These are phyloP conservation scores for Agrochola circellaris DNA, from an alignment of 2,888 invertebrate species.

Conservation along the genomic window DNA sequence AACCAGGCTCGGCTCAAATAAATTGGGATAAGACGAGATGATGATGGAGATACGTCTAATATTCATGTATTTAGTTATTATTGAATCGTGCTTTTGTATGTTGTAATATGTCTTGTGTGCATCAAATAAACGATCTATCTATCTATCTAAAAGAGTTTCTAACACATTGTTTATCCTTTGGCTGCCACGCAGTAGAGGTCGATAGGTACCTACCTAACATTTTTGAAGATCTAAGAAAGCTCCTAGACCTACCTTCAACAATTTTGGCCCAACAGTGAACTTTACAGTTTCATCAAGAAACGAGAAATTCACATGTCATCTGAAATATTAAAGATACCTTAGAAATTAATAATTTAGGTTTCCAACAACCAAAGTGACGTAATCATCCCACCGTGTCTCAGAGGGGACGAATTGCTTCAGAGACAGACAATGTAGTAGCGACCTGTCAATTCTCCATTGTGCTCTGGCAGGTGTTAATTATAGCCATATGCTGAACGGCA, in stretches of 20 bases:
- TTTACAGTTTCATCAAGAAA: conserved; percentile 2
- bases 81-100: no score
- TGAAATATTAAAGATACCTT: not conserved
- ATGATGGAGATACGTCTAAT: no score
- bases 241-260: not conserved
- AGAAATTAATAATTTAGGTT: conserved; percentile 14
- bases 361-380: conserved; percentile 17
- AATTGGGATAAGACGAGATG: no score
- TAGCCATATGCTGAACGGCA: conserved; percentile 11
- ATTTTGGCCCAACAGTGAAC: not conserved
- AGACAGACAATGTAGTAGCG: conserved; percentile 21
- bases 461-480: conserved; percentile 54
- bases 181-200: no score
- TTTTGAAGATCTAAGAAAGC: no score
- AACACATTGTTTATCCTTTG: no score
- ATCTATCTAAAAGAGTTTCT: no score
- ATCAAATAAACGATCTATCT: no score
- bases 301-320: not conserved
- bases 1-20: no score
- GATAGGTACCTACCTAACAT: no score
- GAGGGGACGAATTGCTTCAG: conserved; percentile 51
- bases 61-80: no score
- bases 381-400: conserved; percentile 30
- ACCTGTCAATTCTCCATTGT: conserved; percentile 51
- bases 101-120: no score